Evolutionary conservation across 1,140 invertebrate genomes (phyloP).

Genomic region (Cylas formicarius): DNA sequence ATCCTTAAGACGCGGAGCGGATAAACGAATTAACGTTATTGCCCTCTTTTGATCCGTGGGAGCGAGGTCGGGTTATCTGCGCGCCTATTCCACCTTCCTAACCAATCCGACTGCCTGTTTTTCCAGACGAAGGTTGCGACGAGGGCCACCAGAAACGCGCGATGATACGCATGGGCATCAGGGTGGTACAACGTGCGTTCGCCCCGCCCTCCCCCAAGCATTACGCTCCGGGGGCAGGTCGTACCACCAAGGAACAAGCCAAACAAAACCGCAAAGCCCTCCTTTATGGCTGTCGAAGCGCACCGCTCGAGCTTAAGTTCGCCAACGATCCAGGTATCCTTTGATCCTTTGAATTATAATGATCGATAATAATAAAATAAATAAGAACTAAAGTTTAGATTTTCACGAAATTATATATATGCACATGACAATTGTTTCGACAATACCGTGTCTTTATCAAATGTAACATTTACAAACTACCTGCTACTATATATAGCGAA

Average conservation of each 20-base stretch:
- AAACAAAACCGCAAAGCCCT: conserved; percentile 29
- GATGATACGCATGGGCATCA: conserved; percentile 75
- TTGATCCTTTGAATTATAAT: neutral
- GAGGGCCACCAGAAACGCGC: conserved; percentile 67
- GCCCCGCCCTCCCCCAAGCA: conserved; percentile 43
- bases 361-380: conserved; percentile 2
- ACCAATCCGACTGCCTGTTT: conserved; percentile 20
- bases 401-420: no score
- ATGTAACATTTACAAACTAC: no score
- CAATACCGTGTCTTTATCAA: no score
- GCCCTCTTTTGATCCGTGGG: no score
- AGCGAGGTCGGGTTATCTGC: no score
- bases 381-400: no score
- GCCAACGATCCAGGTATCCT: conserved; percentile 16
- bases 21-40: no score
- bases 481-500: no score
- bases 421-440: no score
- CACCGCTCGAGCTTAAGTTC: conserved; percentile 28
- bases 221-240: conserved; percentile 34
- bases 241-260: conserved; percentile 20
- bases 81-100: no score
- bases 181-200: conserved; percentile 59
- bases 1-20: no score
- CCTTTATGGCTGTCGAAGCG: conserved; percentile 32
- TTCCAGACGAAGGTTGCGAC: conserved; percentile 62